Conservation (phyloP, 2,888 invertebrate genomes). For the Tinea pellionella region DNA sequence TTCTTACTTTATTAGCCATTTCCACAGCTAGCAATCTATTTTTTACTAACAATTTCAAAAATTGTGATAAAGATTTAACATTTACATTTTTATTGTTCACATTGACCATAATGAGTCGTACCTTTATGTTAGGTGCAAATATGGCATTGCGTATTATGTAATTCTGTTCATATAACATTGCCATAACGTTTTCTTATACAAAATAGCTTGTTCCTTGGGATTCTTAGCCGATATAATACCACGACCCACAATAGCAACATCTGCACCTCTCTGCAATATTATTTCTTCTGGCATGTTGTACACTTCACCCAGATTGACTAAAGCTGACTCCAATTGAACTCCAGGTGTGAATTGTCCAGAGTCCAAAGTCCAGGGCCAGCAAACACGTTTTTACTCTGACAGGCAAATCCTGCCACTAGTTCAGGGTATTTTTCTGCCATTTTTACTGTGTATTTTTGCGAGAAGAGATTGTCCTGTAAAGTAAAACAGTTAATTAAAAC, state of each 20-base stretch:
- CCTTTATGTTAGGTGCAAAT: too few relatives aligned
- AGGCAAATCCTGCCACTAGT: constrained; percentile 89
- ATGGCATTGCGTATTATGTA: too few relatives aligned
- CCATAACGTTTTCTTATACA: constrained; percentile 82
- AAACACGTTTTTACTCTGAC: constrained; percentile 79
- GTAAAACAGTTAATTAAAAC: not conserved
- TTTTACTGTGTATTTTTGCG: constrained; percentile 75
- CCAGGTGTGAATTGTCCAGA: constrained; percentile 96
- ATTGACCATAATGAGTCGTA: too few relatives aligned
- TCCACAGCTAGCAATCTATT: too few relatives aligned
- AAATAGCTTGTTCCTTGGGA: constrained; percentile 73
- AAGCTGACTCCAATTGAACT: constrained; percentile 77
- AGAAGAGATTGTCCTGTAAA: constrained; percentile 66
- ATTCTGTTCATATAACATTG: constrained; percentile 51
- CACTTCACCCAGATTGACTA: constrained; percentile 86
- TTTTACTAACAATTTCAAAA: too few relatives aligned
- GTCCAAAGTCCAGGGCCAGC: constrained; percentile 78
- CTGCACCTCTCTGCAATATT: constrained; percentile 84
- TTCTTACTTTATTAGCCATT: too few relatives aligned
- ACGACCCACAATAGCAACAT: constrained; percentile 94
- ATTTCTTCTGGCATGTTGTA: constrained; percentile 89
- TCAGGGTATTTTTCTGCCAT: constrained; percentile 79
- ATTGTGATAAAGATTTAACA: too few relatives aligned
- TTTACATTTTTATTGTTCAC: too few relatives aligned
- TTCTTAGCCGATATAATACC: constrained; percentile 81